These are phyloP conservation scores for Zoanthus sociatus DNA, from an alignment of 92 coral and sea anemone genomes.

Conservation along the genomic window DNA sequence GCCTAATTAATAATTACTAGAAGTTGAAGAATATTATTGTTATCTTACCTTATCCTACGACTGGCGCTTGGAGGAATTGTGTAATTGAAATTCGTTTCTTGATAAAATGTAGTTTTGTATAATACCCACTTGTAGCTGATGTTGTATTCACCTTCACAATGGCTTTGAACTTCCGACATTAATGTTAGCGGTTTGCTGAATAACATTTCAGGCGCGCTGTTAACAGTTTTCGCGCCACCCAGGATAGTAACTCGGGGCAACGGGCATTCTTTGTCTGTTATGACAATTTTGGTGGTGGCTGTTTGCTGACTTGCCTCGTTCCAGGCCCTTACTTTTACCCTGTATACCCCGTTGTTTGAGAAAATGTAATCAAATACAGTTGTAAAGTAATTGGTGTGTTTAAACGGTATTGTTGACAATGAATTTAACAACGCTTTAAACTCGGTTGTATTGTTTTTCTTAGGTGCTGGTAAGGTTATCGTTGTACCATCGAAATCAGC, in stretches of 20 bases:
- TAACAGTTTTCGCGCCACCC: conserved; percentile 73
- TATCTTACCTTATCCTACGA: conserved; percentile 61
- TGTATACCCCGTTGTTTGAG: conserved; percentile 42
- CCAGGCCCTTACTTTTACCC: conserved; percentile 71
- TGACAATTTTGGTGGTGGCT: conserved; percentile 60
- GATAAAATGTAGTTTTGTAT: conserved; percentile 66
- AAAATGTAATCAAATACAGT: conserved; percentile 65
- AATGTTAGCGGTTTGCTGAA: conserved; percentile 73
- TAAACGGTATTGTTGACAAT: conserved; percentile 71
- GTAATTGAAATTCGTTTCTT: conserved; percentile 22
- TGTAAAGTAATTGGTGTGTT: conserved; percentile 63
- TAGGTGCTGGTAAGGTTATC: conserved; percentile 30
- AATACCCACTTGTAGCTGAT: conserved; percentile 76
- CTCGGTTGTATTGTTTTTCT: conserved; percentile 15
- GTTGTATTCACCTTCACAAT: conserved; percentile 39
- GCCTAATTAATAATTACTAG: neutral
- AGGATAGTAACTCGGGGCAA: conserved; percentile 62
- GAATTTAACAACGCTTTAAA: conserved; percentile 44
- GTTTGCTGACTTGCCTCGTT: conserved; percentile 64
- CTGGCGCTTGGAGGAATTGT: conserved; percentile 81
- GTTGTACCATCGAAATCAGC: conserved; percentile 55
- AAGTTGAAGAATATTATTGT: neutral
- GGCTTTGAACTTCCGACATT: conserved; percentile 63
- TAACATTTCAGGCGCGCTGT: conserved; percentile 49
- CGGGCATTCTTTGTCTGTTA: conserved; percentile 66